Base-by-base conservation (phyloP, 1,140 invertebrate species). In the Diuraphis noxia region DNA sequence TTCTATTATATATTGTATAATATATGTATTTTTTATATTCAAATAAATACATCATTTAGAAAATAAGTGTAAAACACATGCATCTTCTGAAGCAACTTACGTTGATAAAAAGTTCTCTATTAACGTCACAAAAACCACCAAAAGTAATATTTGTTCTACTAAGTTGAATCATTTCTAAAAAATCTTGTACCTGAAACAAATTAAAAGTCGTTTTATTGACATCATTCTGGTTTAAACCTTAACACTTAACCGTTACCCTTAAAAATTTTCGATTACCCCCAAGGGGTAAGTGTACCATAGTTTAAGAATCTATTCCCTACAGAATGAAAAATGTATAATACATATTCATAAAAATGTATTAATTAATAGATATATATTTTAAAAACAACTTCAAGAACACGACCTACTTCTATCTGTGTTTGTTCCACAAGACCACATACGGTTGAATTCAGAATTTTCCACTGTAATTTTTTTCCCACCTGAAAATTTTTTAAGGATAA, bases 81-180 rank as follows among this genome's bases (percentile, higher is more conserved):
- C 13, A 4, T 63, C 30, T 8, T 63, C 13, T 63, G 13, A 63
- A 72, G 30, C 3, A 21, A 86, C 84, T 86, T 86, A 86, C 84
- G 17, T 46, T 86, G 17, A 43, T 21, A 49, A 46, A 86, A 86
- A 86, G 84, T 46, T 86, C 46, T 46, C 84, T 86, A 30, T 88
- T 56, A 63, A 56, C 52, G 4, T 88, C 25, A 86, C 84, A 86
- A 49, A 46, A 86, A 56, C 86, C 49, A 17, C 49, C 86, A 88
- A 88, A 88, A 88, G n/a, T 88, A 52, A 88, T 88, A 88, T 52
- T 56, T 30, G 86, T 30, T 63, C 86, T 52, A 88, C 49, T 38
- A 30, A 63, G 49, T 88, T 56, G 86, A 4, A 88, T 56, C 9
- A 63, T 56, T 63, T 88, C 49, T 88, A 88, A n/a, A 21, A 56